A percentile compares a stretch with the other conserved stretches of the same genome.
Conservation (phyloP, 1,140 invertebrate genomes). For the Parasteatoda tepidariorum region DNA sequence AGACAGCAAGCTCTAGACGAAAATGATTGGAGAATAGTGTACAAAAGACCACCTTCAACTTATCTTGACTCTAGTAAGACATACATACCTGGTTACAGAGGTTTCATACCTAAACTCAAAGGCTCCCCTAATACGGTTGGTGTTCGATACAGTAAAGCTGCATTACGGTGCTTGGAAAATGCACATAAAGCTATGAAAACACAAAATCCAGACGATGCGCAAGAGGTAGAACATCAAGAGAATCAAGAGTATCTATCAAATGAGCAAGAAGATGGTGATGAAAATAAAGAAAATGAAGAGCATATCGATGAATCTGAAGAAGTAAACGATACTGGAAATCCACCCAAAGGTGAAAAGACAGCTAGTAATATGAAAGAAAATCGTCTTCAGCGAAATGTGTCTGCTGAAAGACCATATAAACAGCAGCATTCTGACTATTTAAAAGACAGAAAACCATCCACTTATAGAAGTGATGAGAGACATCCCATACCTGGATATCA, state of each 20-base stretch:
- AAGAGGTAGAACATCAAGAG: not conserved
- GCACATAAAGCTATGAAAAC: not conserved
- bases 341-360: not conserved
- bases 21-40: slow-evolving; percentile 45
- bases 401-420: slow-evolving; percentile 22
- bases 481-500: slow-evolving; percentile 55
- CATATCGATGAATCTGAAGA: not conserved
- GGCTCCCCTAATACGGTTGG: slow-evolving; percentile 40
- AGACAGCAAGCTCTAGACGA: slow-evolving; percentile 15
- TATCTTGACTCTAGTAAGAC: slow-evolving; percentile 27
- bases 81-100: slow-evolving; percentile 49
- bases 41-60: slow-evolving; percentile 50
- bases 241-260: not conserved
- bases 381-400: slow-evolving; percentile 3
- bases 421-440: slow-evolving; percentile 35
- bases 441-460: slow-evolving; percentile 33
- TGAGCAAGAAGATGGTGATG: not conserved
- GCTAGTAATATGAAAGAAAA: not conserved
- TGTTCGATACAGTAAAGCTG: slow-evolving; percentile 51
- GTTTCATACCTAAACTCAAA: slow-evolving; percentile 35
- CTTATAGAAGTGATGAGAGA: slow-evolving; percentile 48
- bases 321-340: not conserved
- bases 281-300: not conserved
- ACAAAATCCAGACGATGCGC: too few relatives aligned
- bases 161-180: slow-evolving; percentile 7